These are phyloP conservation scores for Chamaedrilus cognettii DNA, from an alignment of 2,888 invertebrate species.

Conservation along the genomic window DNA sequence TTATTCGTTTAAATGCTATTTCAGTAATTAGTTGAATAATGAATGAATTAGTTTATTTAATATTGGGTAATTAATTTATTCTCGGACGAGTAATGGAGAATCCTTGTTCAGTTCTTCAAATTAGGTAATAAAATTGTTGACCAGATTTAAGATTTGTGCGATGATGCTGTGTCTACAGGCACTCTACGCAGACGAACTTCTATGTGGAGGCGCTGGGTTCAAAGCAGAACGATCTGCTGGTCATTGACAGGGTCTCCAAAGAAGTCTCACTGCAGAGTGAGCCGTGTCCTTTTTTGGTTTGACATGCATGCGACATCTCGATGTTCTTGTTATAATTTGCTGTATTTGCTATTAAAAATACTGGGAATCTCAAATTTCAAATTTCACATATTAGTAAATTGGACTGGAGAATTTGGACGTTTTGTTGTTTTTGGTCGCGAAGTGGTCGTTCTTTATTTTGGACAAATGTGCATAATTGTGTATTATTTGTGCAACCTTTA, in stretches of 20 bases:
- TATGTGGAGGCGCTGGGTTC: constrained; percentile 21
- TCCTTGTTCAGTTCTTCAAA: no score
- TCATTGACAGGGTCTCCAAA: constrained; percentile 81
- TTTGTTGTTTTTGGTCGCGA: no score
- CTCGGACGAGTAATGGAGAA: no score
- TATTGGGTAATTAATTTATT: no score
- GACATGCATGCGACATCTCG: not conserved
- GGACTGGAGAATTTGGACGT: no score
- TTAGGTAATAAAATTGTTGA: no score
- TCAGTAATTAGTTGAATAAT: not conserved
- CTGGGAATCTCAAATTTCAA: not conserved
- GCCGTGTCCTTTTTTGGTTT: not conserved
- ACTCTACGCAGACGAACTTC: constrained; percentile 22
- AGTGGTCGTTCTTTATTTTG: no score
- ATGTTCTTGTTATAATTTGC: not conserved
- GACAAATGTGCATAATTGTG: no score
- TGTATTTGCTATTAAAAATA: not conserved
- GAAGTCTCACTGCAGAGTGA: constrained; percentile 71
- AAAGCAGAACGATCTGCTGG: constrained; percentile 67
- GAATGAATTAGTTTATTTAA: not conserved
- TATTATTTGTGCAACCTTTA: no score
- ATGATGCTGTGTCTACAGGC: no score
- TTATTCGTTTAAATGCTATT: not conserved
- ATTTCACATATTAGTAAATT: not conserved
- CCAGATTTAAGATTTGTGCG: no score